Evolutionary conservation across 2,797 vertebrate species (phyloP).

Genomic region (Platyrinchus mystaceus): DNA sequence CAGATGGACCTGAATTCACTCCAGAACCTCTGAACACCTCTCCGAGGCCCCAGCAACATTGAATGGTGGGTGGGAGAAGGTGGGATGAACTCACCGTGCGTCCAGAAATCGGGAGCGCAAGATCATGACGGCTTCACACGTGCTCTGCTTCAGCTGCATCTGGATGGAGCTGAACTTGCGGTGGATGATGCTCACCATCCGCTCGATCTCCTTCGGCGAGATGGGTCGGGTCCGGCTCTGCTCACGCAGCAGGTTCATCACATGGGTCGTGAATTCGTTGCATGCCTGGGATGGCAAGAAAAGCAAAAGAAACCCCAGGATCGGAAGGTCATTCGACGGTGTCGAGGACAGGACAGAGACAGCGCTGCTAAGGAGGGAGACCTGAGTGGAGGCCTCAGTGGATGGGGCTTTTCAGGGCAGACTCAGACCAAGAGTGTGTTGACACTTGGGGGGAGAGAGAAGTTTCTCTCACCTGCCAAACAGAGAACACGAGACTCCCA

Average conservation of each 20-base stretch:
- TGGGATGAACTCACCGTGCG: conserved; percentile 81
- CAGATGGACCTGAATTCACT: background rate
- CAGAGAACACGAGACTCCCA: background rate
- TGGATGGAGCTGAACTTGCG: conserved; percentile 99
- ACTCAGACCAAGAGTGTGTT: background rate
- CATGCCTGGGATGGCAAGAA: conserved; percentile 82
- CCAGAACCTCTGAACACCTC: background rate
- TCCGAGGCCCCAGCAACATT: background rate
- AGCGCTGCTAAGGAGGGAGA: background rate
- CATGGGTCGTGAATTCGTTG: conserved; percentile 97
- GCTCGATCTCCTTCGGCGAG: conserved; percentile 97
- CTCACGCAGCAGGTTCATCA: conserved; percentile 97
- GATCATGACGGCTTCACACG: conserved; percentile 98
- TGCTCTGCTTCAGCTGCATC: conserved; percentile 98
- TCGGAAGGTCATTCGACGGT: background rate
- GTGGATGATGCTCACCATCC: conserved; percentile 98
- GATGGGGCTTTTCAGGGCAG: background rate
- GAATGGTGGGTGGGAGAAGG: fast-evolving
- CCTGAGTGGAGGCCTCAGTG: fast-evolving
- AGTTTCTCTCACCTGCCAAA: background rate
- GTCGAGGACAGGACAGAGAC: background rate
- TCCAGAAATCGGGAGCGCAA: conserved; percentile 96
- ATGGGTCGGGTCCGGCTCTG: conserved; percentile 95
- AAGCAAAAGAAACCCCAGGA: conserved; percentile 57
- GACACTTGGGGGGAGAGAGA: background rate